phyloP scores from a whole-genome alignment of 2,888 invertebrate species.

The Dicranocentrus wangi region DNA sequence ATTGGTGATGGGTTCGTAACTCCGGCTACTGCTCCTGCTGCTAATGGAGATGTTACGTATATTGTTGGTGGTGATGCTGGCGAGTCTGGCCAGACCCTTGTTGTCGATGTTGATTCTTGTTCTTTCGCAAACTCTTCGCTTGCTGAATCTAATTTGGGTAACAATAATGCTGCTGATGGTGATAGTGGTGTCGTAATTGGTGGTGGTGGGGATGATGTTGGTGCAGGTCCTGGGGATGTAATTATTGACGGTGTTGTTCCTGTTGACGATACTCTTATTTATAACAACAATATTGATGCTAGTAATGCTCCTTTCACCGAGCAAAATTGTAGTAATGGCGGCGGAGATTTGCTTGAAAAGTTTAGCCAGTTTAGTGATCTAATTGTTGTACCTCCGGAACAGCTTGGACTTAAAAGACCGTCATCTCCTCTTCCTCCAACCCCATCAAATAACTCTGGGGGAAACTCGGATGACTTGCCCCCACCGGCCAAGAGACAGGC shows the following conservation, averaged over 20 bases:
- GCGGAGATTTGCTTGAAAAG: slow-evolving; percentile 71
- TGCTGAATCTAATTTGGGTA: slow-evolving; percentile 32
- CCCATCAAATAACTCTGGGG: neutral
- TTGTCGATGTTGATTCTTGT: slow-evolving; percentile 53
- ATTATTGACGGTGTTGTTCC: slow-evolving; percentile 22
- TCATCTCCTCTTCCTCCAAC: slow-evolving; percentile 36
- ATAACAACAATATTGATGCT: slow-evolving; percentile 25
- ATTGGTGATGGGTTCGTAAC: slow-evolving; percentile 46
- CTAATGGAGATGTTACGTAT: slow-evolving; percentile 57
- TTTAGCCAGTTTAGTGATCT: slow-evolving; percentile 73
- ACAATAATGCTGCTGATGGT: slow-evolving; percentile 57
- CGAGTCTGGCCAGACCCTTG: slow-evolving; percentile 5
- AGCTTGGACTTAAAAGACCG: slow-evolving; percentile 71
- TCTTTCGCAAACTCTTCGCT: slow-evolving; percentile 44
- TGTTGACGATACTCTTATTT: slow-evolving; percentile 15
- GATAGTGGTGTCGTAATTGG: slow-evolving; percentile 31
- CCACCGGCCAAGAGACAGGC: slow-evolving; percentile 66
- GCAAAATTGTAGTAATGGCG: slow-evolving; percentile 58
- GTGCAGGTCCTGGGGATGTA: too few species aligned
- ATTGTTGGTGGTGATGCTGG: slow-evolving; percentile 23
- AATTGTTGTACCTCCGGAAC: slow-evolving; percentile 73
- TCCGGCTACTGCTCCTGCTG: slow-evolving; percentile 51
- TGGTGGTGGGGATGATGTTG: neutral
- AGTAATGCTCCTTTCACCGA: slow-evolving; percentile 19
- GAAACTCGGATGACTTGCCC: slow-evolving; percentile 31